Conservation (phyloP, 2,888 invertebrate species). For the Omphaloscelis lunosa region DNA sequence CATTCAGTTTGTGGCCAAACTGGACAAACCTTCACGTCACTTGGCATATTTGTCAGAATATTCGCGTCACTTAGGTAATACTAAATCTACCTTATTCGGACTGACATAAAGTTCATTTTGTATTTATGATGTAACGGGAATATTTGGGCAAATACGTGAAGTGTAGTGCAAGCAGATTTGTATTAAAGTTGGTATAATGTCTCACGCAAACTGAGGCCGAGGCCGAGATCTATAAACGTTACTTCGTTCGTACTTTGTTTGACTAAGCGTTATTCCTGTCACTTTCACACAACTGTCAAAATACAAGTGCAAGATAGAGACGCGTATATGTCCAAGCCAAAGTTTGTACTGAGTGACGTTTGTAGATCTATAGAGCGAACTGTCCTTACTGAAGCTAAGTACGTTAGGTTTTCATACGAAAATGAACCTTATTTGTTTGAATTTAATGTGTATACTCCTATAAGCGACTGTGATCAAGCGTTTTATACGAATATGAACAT, state of each 20-base stretch:
- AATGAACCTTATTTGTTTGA: background rate
- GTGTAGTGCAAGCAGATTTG: no score
- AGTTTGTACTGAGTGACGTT: background rate
- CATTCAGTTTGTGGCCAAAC: constrained; percentile 37
- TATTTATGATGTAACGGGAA: no score
- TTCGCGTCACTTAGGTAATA: no score
- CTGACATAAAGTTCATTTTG: no score
- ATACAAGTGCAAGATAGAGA: background rate
- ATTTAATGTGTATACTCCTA: background rate
- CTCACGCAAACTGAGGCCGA: constrained; percentile 15
- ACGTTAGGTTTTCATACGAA: background rate
- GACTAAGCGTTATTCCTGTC: background rate
- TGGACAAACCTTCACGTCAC: no score
- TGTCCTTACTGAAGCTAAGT: background rate
- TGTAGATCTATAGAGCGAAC: background rate
- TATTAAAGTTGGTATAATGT: background rate
- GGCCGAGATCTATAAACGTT: background rate
- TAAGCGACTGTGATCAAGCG: background rate
- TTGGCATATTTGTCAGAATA: no score
- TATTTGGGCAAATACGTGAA: no score
- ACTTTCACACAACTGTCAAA: background rate
- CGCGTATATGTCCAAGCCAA: background rate
- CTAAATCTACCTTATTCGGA: no score
- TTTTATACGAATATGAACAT: background rate
- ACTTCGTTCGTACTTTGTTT: background rate